Conservation (phyloP, 2,888 invertebrate species). For the Ctena decussata region DNA sequence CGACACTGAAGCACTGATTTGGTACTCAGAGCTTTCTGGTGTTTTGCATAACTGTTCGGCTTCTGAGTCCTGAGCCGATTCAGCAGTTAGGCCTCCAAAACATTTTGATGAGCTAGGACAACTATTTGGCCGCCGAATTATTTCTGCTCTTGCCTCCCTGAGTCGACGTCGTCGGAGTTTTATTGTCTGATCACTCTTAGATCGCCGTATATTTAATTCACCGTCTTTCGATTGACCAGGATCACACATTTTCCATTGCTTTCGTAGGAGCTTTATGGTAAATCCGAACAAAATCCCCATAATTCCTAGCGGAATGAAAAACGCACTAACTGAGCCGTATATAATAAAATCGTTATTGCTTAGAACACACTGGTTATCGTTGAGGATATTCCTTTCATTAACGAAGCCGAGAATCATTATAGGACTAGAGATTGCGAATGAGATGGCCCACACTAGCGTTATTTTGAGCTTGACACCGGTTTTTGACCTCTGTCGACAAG, state of each 20-base stretch:
- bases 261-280: slow-evolving; percentile 95
- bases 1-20: neutral
- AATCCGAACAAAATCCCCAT: slow-evolving; percentile 98
- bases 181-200: slow-evolving; percentile 46
- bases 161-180: neutral
- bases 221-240: slow-evolving; percentile 62
- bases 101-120: neutral
- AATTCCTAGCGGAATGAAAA: slow-evolving; percentile 97
- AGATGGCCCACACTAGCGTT: slow-evolving; percentile 96
- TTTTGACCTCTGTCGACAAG: slow-evolving; percentile 84
- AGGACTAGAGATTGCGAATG: slow-evolving; percentile 88
- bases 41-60: slow-evolving; percentile 1
- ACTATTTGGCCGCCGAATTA: neutral
- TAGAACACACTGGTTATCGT: slow-evolving; percentile 89
- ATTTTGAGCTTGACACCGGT: slow-evolving; percentile 91
- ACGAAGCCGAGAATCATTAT: slow-evolving; percentile 87
- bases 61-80: slow-evolving; percentile 17
- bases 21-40: neutral
- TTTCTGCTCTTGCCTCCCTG: neutral
- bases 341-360: slow-evolving; percentile 89
- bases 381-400: slow-evolving; percentile 89
- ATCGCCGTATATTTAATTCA: slow-evolving; percentile 76
- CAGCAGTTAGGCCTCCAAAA: neutral
- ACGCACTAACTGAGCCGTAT: slow-evolving; percentile 97
- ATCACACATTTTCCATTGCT: slow-evolving; percentile 89